Percentiles rank a stretch among this genome's conserved stretches.
Evolutionary conservation across 1,140 invertebrate species (phyloP).

Genomic region (Panulirus ornatus): DNA sequence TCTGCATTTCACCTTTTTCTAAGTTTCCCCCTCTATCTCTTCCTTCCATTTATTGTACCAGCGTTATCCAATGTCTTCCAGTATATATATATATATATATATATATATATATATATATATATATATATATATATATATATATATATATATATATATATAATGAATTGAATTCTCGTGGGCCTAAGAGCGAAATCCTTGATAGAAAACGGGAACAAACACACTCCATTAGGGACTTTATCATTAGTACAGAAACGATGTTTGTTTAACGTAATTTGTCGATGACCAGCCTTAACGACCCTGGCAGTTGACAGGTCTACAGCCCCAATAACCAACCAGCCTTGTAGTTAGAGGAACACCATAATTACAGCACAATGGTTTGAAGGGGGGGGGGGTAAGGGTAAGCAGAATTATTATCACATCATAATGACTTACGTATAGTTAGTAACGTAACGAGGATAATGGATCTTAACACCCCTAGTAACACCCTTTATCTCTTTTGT

Average conservation of each 20-base stretch:
- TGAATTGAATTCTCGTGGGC: background rate
- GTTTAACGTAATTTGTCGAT: no score
- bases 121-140: constrained; percentile 49
- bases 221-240: no score
- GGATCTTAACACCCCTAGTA: background rate
- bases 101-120: constrained; percentile 49
- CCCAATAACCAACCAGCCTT: no score
- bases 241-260: no score
- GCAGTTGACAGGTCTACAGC: no score
- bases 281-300: background rate
- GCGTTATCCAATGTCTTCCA: background rate
- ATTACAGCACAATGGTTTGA: no score
- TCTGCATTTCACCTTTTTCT: background rate
- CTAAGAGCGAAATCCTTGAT: background rate
- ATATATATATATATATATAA: constrained; percentile 42
- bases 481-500: background rate
- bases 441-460: no score
- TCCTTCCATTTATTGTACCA: background rate
- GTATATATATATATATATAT: constrained; percentile 36
- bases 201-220: background rate
- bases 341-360: no score
- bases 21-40: background rate
- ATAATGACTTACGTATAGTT: no score
- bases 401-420: no score
- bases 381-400: no score